Evolutionary conservation across 2,888 invertebrate genomes (phyloP).

Genomic region (Meiosimyza platycephala): DNA sequence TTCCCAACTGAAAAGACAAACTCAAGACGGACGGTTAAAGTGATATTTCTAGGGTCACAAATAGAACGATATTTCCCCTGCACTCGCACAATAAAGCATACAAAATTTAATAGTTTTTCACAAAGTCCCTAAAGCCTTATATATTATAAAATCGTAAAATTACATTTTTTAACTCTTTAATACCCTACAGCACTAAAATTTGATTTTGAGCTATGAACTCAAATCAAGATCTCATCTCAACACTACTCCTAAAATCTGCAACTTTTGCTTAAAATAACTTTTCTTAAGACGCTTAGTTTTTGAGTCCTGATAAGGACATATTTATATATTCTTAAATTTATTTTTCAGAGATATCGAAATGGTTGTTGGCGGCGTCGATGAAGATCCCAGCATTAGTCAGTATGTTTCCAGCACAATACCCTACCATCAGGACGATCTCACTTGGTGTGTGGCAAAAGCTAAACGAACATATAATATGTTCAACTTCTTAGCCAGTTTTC

Average conservation of each 20-base stretch:
- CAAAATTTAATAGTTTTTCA: too few relatives aligned
- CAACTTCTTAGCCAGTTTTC: constrained; percentile 58
- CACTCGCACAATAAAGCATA: too few relatives aligned
- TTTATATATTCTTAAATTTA: not conserved
- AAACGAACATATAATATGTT: constrained; percentile 55
- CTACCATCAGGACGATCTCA: constrained; percentile 65
- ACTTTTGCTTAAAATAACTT: not conserved
- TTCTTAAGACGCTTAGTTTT: not conserved
- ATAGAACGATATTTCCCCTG: too few relatives aligned
- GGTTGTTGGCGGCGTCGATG: constrained; percentile 64
- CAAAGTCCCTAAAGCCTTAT: too few relatives aligned
- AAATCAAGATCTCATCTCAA: not conserved
- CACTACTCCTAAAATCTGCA: not conserved
- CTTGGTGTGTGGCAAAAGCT: constrained; percentile 65
- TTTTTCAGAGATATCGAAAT: constrained; percentile 58
- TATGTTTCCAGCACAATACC: constrained; percentile 60
- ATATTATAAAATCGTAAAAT: too few relatives aligned
- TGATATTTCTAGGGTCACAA: too few relatives aligned
- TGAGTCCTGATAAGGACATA: too few relatives aligned
- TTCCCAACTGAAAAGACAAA: too few relatives aligned
- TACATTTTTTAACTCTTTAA: too few relatives aligned
- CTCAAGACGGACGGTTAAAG: too few relatives aligned
- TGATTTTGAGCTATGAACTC: too few relatives aligned
- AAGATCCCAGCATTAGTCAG: constrained; percentile 62
- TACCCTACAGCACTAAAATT: too few relatives aligned